A percentile compares a stretch with the other conserved stretches of the same genome.
These are phyloP conservation scores for Bambusicola thoracicus DNA, from an alignment of 2,113 vertebrate species.

Conservation along the genomic window DNA sequence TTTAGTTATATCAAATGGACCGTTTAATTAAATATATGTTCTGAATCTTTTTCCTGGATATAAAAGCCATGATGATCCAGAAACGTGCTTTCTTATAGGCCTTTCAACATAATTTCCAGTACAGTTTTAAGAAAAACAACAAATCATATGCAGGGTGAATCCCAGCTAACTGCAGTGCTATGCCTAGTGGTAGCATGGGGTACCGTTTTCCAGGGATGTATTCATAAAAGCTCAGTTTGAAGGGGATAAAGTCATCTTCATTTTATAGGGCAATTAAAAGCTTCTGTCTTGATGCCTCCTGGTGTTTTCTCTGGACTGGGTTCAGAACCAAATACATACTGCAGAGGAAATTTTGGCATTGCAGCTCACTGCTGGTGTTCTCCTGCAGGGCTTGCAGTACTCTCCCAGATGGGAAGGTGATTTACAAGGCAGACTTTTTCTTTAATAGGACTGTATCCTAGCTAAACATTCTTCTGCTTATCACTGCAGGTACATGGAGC, in stretches of 20 bases:
- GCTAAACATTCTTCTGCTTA: conserved; percentile 43
- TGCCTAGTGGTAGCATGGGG: neutral
- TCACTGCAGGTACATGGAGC: conserved; percentile 65
- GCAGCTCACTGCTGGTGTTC: conserved; percentile 2
- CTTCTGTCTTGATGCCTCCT: conserved; percentile 14
- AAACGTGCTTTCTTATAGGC: neutral
- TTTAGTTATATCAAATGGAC: neutral
- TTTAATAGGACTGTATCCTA: conserved; percentile 8
- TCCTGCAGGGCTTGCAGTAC: neutral
- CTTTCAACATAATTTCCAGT: neutral
- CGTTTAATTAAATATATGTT: neutral
- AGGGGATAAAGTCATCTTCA: neutral
- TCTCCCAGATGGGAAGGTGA: conserved; percentile 33
- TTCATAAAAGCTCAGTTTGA: neutral
- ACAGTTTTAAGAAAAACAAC: neutral
- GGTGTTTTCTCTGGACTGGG: neutral
- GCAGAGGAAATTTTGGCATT: neutral
- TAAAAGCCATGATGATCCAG: conserved; percentile 4
- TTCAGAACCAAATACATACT: neutral
- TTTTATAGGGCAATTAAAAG: conserved; percentile 3
- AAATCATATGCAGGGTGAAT: neutral
- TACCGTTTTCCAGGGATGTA: neutral
- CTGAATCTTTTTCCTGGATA: neutral
- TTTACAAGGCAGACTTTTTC: neutral
- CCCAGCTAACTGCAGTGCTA: neutral